These are phyloP conservation scores for Stegodyphus dumicola DNA, from an alignment of 1,140 invertebrate genomes.

Conservation along the genomic window DNA sequence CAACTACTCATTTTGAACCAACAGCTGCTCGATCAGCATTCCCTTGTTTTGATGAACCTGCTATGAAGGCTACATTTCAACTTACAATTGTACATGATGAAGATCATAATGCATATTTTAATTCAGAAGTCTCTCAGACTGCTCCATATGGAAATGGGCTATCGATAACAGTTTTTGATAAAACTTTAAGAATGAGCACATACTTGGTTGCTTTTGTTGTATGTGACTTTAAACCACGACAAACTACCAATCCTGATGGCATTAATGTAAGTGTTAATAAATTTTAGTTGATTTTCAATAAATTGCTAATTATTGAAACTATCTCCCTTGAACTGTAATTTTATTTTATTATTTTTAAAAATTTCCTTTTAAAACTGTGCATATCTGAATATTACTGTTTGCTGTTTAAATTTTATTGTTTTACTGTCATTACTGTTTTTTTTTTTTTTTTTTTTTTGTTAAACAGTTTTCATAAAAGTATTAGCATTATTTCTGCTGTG, in stretches of 20 bases:
- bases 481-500: too few species aligned
- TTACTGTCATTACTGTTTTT: too few species aligned
- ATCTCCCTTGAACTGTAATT: too few species aligned
- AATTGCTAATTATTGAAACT: not conserved
- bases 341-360: too few species aligned
- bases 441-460: too few species aligned
- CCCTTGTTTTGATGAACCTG: conserved; percentile 97
- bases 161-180: conserved; percentile 77
- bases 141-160: conserved; percentile 53
- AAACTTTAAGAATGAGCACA: conserved; percentile 95
- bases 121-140: conserved; percentile 66
- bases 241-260: conserved; percentile 44
- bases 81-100: conserved; percentile 87
- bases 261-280: conserved; percentile 32
- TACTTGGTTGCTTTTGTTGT: conserved; percentile 94
- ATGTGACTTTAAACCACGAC: conserved; percentile 77
- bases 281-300: not conserved
- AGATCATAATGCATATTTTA: conserved; percentile 88
- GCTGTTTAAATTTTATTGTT: too few species aligned
- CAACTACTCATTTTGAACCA: conserved; percentile 95
- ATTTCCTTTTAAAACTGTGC: too few species aligned
- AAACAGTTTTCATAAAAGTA: too few species aligned
- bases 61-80: conserved; percentile 92
- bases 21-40: conserved; percentile 94
- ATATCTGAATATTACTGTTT: too few species aligned